Percentiles rank a stretch among this genome's conserved stretches.
These are phyloP conservation scores for Microplitis deprimator DNA, from an alignment of 2,888 invertebrate genomes.

Conservation along the genomic window DNA sequence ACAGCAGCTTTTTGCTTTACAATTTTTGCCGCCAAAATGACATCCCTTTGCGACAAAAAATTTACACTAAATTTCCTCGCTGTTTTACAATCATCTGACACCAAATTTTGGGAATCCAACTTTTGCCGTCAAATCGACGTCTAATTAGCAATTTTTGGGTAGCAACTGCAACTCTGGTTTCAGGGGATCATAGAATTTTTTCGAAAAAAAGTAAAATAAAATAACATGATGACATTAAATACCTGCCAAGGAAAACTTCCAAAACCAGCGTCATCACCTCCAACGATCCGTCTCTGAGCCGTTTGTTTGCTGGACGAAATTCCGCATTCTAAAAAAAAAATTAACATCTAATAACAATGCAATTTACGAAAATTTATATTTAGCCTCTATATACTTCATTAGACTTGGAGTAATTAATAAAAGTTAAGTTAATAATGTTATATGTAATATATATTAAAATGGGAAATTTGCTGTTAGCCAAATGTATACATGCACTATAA, in stretches of 20 bases:
- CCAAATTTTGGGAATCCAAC: too few species aligned
- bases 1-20: too few species aligned
- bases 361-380: background rate
- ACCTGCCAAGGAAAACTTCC: constrained; percentile 96
- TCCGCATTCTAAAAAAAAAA: constrained; percentile 82
- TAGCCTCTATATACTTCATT: background rate
- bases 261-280: constrained; percentile 94
- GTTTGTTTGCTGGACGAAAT: constrained; percentile 88
- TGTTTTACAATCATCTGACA: too few species aligned
- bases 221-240: background rate
- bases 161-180: too few species aligned
- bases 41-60: too few species aligned
- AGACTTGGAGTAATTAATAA: constrained; percentile 35
- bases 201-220: background rate
- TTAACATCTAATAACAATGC: background rate
- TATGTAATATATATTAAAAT: background rate
- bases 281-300: constrained; percentile 91
- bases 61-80: too few species aligned
- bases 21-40: too few species aligned
- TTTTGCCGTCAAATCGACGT: too few species aligned
- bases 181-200: too few species aligned
- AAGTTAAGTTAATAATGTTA: background rate
- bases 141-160: too few species aligned
- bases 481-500: constrained; percentile 13
- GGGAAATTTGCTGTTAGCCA: background rate